Evolutionary conservation across 2,113 vertebrate genomes (phyloP).

Genomic region (Psettodes erumei): DNA sequence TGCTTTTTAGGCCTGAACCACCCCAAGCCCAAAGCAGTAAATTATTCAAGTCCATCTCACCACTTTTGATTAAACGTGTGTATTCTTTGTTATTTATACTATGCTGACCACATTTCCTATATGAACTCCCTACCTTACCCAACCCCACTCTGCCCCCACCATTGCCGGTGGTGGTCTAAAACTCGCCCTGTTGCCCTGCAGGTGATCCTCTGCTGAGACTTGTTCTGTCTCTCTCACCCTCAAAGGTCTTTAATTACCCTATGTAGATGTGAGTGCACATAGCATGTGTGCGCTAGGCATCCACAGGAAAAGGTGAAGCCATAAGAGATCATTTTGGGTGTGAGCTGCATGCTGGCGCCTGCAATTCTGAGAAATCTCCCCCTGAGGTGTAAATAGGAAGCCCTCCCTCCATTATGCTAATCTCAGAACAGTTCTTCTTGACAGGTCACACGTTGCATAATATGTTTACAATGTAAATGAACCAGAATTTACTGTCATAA

Average conservation of each 20-base stretch:
- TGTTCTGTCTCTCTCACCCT: conserved; percentile 46
- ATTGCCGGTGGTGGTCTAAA: conserved; percentile 28
- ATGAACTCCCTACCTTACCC: background rate
- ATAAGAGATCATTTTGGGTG: conserved; percentile 55
- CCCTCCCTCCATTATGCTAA: conserved; percentile 3
- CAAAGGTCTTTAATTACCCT: conserved; percentile 66
- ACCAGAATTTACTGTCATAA: background rate
- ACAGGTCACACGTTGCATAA: conserved; percentile 6
- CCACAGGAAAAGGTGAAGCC: conserved; percentile 38
- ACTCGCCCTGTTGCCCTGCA: conserved; percentile 55
- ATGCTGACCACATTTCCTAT: background rate
- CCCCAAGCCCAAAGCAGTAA: too few relatives aligned
- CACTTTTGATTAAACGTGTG: background rate
- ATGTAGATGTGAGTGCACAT: conserved; percentile 19
- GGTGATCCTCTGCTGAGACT: conserved; percentile 64
- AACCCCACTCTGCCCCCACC: background rate
- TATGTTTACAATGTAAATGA: background rate
- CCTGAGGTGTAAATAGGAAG: conserved; percentile 37
- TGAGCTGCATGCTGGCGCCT: conserved; percentile 65
- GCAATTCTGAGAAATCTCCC: conserved; percentile 61
- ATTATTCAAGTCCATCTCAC: background rate
- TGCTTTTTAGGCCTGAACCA: too few relatives aligned
- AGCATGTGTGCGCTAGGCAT: conserved; percentile 12
- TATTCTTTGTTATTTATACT: background rate
- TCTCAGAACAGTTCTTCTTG: background rate